Conservation (phyloP, 2,113 vertebrate species). For the Cacatua alba region DNA sequence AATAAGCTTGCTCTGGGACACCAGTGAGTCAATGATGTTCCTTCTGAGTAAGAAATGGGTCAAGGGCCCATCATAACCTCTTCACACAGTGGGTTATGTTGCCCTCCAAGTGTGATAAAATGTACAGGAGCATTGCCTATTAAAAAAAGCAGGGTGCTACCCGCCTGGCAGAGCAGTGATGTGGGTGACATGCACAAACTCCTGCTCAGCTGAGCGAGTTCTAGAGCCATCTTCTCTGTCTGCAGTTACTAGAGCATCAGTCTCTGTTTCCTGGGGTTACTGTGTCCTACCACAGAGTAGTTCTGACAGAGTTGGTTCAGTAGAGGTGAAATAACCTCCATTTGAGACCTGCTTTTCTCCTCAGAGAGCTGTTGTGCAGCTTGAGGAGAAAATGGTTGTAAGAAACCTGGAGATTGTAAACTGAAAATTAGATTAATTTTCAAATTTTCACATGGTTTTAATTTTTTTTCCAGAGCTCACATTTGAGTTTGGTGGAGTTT, state of each 20-base stretch:
- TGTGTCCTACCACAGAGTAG: neutral
- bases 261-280: neutral
- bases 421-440: neutral
- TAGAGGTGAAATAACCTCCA: neutral
- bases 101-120: neutral
- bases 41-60: neutral
- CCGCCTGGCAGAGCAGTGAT: neutral
- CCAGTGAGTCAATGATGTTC: neutral
- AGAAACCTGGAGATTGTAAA: neutral
- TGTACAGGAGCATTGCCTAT: neutral
- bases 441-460: neutral
- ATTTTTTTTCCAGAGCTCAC: neutral
- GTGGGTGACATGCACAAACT: neutral
- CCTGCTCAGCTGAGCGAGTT: neutral
- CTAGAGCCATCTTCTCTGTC: neutral
- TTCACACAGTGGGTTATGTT: neutral
- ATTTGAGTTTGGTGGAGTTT: neutral
- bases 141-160: neutral
- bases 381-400: neutral
- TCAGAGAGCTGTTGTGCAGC: neutral
- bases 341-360: neutral
- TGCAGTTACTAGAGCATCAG: neutral
- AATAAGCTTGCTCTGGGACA: neutral
- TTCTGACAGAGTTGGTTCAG: neutral
- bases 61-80: neutral